Base-by-base conservation (phyloP, 1,140 invertebrate species). In the Trachymyrmex cornetzi region DNA sequence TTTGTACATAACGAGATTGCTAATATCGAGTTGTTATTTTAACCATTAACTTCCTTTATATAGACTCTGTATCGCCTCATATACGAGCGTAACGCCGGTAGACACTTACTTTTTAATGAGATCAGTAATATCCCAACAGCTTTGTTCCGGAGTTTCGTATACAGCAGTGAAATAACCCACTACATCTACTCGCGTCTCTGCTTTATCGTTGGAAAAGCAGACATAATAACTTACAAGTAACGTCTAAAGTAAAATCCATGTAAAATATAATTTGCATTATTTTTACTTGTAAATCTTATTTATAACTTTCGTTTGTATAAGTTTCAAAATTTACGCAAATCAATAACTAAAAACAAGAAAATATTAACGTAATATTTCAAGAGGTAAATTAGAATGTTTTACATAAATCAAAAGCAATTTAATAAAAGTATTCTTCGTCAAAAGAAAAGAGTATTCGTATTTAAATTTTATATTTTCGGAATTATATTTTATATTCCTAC, bases 41-140 rank as follows among this genome's bases (percentile, higher is more conserved):
- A 74, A 57, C 12, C 14, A 57, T 84, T 61, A 84, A 84, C 19
- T 63, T 75, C 38, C 80, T 84, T 84, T 75, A 74, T 75, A 74
- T 50, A 30, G 38, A 71, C 38, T 34, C 34, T 81, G 24, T 72
- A 82, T 82, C 80, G 34, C 24, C 19, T 72, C 67, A 34, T 74
- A 44, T 22, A 84, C 69, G 38, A 63, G 38, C 69, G 38, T 74
- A 82, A 82, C 19, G 44, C 48, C 16, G 38, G 69, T 63, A 84
- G 38, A 84, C 67, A 82, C 67, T 82, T 74, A 74, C 80, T 84
- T 84, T 84, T 84, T 84, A 84, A 84, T 84, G 69, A 84, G 80
- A 84, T 84, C 80, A 84, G 55, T 84, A 75, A 75, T 84, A 84
- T 75, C 55, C 53, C 9, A 75, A 84, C 55, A 61, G 69, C 69